Evolutionary conservation across 1,140 invertebrate species (phyloP).

Genomic region (Gonioctena quinquepunctata): DNA sequence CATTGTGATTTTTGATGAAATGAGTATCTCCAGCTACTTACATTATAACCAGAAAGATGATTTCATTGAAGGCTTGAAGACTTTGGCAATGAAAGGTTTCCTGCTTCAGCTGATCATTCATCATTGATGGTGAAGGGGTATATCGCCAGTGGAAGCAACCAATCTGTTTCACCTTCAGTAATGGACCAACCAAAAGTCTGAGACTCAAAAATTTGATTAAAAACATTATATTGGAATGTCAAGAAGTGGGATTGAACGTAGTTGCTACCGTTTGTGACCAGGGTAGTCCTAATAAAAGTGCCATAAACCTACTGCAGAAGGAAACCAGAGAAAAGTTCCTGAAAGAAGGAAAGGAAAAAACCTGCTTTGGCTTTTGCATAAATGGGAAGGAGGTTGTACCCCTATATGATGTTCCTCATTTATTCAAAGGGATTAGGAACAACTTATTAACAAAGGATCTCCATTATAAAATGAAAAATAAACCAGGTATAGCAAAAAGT

Average conservation of each 20-base stretch:
- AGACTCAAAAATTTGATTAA: constrained; percentile 26
- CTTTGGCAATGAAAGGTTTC: constrained; percentile 25
- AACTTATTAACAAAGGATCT: constrained; percentile 47
- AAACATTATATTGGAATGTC: constrained; percentile 30
- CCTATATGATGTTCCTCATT: constrained; percentile 47
- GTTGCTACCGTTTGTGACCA: constrained; percentile 9
- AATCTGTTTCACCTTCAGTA: constrained; percentile 33
- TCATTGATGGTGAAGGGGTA: constrained; percentile 47
- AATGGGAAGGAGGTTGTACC: constrained; percentile 16
- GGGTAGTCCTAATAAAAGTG: constrained; percentile 3
- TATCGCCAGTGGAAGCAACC: constrained; percentile 44
- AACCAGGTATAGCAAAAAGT: constrained; percentile 26
- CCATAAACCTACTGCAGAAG: constrained; percentile 6
- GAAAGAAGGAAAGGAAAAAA: constrained; percentile 1
- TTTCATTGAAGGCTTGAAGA: constrained; percentile 31
- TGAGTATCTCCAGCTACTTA: constrained; percentile 4
- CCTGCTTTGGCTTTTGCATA: constrained; percentile 9
- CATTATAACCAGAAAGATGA: constrained; percentile 12
- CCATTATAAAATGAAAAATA: constrained; percentile 25
- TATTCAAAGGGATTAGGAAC: constrained; percentile 49
- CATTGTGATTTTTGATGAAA: constrained; percentile 35
- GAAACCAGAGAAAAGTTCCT: constrained; percentile 2
- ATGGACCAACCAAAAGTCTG: constrained; percentile 30
- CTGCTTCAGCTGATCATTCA: constrained; percentile 41
- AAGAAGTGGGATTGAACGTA: constrained; percentile 31